These are phyloP conservation scores for Lasioglossum zephyrum DNA, from an alignment of 2,888 invertebrate species.

Conservation along the genomic window DNA sequence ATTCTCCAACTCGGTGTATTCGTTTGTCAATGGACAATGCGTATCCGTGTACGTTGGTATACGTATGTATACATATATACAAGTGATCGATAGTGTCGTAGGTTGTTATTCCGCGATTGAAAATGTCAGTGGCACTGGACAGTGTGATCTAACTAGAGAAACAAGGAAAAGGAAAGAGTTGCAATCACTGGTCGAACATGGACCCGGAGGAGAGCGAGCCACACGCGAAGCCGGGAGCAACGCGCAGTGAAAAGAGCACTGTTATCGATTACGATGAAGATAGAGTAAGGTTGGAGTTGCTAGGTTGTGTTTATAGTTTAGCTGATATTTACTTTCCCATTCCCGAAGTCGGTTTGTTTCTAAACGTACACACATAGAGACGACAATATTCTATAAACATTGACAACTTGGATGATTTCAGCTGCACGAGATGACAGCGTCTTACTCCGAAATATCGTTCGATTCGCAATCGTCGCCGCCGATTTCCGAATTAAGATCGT, in stretches of 20 bases:
- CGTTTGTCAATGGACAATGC: background rate
- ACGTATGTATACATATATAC: background rate
- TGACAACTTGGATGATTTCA: slow-evolving; percentile 59
- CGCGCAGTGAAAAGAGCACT: slow-evolving; percentile 61
- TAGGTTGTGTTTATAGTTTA: slow-evolving; percentile 41
- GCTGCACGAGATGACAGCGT: slow-evolving; percentile 89
- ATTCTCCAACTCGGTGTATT: background rate
- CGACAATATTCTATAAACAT: background rate
- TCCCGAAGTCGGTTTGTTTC: background rate
- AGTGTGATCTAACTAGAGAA: background rate
- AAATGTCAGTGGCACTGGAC: background rate
- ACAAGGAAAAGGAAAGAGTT: background rate
- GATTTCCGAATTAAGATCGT: slow-evolving; percentile 79
- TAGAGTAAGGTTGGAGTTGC: slow-evolving; percentile 80
- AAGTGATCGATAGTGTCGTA: slow-evolving; percentile 30
- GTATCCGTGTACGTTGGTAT: background rate
- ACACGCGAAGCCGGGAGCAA: slow-evolving; percentile 45
- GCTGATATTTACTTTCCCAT: slow-evolving; percentile 11
- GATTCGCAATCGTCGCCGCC: slow-evolving; percentile 87
- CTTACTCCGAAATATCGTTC: slow-evolving; percentile 92
- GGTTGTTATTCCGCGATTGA: background rate
- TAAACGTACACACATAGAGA: background rate
- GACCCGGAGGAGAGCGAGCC: slow-evolving; percentile 65
- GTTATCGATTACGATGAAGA: slow-evolving; percentile 79
- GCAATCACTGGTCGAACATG: slow-evolving; percentile 44